phyloP scores from a whole-genome alignment of 2,888 invertebrate genomes.

The Euproctis similis region DNA sequence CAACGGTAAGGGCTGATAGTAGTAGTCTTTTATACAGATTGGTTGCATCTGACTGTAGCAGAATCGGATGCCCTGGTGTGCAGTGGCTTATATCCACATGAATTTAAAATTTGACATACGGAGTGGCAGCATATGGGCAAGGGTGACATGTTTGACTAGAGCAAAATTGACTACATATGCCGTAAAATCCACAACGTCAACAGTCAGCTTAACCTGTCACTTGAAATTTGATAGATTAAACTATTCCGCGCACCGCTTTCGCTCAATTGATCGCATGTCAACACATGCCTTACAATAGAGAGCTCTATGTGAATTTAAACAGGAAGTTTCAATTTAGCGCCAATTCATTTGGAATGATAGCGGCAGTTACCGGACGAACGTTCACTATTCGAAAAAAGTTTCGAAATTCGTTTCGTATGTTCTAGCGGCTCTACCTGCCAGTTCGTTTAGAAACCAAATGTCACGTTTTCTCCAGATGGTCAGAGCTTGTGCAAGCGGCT shows the following conservation, averaged over 20 bases:
- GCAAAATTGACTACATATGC: constrained; percentile 51
- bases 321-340: constrained; percentile 71
- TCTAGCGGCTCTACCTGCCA: constrained; percentile 37
- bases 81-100: constrained; percentile 31
- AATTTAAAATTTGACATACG: constrained; percentile 37
- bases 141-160: constrained; percentile 31
- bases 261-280: constrained; percentile 68
- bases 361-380: constrained; percentile 49
- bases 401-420: constrained; percentile 47
- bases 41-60: constrained; percentile 35
- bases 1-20: constrained; percentile 30
- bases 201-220: constrained; percentile 51
- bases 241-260: constrained; percentile 55
- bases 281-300: constrained; percentile 58
- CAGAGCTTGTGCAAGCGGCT: constrained; percentile 63
- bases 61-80: constrained; percentile 28
- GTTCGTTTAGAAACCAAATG: constrained; percentile 53
- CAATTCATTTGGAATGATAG: constrained; percentile 69
- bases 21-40: constrained; percentile 34
- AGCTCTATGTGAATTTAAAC: constrained; percentile 62
- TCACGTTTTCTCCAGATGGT: constrained; percentile 71
- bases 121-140: constrained; percentile 40
- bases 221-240: constrained; percentile 53
- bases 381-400: constrained; percentile 49
- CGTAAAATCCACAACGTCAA: constrained; percentile 34